phyloP scores from a whole-genome alignment of 1,140 invertebrate genomes.

The Oedothorax gibbosus region DNA sequence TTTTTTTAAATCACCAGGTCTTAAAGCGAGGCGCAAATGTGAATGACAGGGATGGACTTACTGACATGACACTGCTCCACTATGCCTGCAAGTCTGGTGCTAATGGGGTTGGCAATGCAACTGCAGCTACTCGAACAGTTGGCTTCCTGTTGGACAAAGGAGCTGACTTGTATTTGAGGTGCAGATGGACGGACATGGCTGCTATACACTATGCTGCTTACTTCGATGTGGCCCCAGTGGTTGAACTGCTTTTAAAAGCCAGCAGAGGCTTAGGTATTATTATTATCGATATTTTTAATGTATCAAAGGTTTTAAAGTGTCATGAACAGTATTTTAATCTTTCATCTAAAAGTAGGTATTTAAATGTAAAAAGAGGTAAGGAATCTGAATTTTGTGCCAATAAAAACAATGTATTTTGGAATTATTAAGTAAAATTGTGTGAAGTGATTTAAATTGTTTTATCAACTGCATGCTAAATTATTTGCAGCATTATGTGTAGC shows the following conservation, averaged over 20 bases:
- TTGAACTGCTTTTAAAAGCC: slow-evolving; percentile 69
- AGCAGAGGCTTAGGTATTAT: slow-evolving; percentile 67
- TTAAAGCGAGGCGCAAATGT: slow-evolving; percentile 70
- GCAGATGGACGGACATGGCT: slow-evolving; percentile 74
- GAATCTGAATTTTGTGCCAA: too few relatives aligned
- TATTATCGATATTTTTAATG: not conserved
- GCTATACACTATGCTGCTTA: slow-evolving; percentile 74
- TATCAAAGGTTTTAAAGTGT: not conserved
- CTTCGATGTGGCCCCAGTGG: slow-evolving; percentile 72
- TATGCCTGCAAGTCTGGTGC: slow-evolving; percentile 74
- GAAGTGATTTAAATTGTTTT: too few relatives aligned
- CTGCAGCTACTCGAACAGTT: slow-evolving; percentile 66
- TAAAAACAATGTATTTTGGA: too few relatives aligned
- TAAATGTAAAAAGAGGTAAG: too few relatives aligned
- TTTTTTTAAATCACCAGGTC: slow-evolving; percentile 65
- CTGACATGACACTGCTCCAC: slow-evolving; percentile 74
- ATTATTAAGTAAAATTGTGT: too few relatives aligned
- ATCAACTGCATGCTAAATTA: too few relatives aligned
- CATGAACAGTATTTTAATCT: not conserved
- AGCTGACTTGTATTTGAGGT: slow-evolving; percentile 71
- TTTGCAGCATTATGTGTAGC: too few relatives aligned
- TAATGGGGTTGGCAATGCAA: slow-evolving; percentile 71
- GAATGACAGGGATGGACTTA: slow-evolving; percentile 73
- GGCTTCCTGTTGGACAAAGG: slow-evolving; percentile 69
- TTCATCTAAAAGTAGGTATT: not conserved